These are phyloP conservation scores for Nemoura dubitans DNA, from an alignment of 2,888 invertebrate species.

Conservation along the genomic window DNA sequence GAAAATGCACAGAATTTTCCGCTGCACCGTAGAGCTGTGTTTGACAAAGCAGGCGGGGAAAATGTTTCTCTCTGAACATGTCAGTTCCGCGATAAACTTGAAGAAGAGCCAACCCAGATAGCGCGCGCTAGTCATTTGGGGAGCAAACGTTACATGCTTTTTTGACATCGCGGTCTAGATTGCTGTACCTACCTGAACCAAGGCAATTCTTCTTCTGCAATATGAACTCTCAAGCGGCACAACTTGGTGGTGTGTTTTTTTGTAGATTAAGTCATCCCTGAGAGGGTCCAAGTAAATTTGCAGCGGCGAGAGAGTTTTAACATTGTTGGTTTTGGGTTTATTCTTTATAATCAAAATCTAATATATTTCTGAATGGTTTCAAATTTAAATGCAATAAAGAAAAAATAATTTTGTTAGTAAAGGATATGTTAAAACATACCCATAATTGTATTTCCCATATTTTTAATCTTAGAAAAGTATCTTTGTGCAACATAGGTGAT, in stretches of 20 bases:
- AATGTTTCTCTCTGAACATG: neutral
- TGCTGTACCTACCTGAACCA: slow-evolving; percentile 24
- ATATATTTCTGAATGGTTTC: no score
- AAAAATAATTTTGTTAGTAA: no score
- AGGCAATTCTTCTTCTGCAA: slow-evolving; percentile 26
- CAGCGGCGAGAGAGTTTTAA: neutral
- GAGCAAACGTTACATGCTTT: slow-evolving; percentile 17
- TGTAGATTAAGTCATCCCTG: slow-evolving; percentile 9
- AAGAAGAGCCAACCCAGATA: slow-evolving; percentile 22
- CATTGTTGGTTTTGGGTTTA: no score
- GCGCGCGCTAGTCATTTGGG: neutral
- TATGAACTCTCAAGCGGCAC: neutral
- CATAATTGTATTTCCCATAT: no score
- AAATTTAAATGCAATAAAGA: no score
- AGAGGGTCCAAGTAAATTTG: neutral
- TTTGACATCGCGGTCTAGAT: slow-evolving; percentile 26
- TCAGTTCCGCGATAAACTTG: slow-evolving; percentile 18
- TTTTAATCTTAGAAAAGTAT: no score
- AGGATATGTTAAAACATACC: no score
- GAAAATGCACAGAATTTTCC: neutral
- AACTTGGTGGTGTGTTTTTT: slow-evolving; percentile 16
- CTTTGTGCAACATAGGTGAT: neutral
- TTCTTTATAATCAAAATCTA: no score
- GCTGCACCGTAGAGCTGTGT: neutral
- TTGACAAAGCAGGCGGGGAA: neutral